Conservation (phyloP, 2,797 vertebrate species). For the Notolepis coatsorum region DNA sequence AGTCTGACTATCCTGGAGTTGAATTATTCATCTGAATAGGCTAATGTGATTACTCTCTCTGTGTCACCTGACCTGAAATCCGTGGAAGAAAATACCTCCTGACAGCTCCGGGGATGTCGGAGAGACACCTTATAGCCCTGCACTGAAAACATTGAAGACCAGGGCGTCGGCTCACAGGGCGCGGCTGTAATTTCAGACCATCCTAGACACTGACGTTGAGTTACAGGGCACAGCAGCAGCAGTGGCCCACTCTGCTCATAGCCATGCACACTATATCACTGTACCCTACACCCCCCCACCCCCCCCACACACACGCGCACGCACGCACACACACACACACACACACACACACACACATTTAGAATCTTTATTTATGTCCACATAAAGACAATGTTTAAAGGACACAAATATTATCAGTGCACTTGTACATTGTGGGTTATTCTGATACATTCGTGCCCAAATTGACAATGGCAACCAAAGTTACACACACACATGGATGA, state of each 20-base stretch:
- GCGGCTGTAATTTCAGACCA: conserved; percentile 41
- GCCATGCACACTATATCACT: not conserved
- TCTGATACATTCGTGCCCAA: too few relatives aligned
- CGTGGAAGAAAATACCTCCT: conserved; percentile 2
- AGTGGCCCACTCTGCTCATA: not conserved
- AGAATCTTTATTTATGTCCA: too few relatives aligned
- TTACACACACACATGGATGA: too few relatives aligned
- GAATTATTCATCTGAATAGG: conserved; percentile 46
- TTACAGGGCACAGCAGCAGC: conserved; percentile 12
- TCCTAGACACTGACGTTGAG: conserved; percentile 21
- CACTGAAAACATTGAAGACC: not conserved
- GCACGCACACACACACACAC: not conserved
- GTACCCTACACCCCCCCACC: not conserved
- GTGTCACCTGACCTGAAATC: conserved; percentile 25
- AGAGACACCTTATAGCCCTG: not conserved
- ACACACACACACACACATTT: not conserved
- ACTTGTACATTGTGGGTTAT: too few relatives aligned
- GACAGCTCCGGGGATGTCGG: not conserved
- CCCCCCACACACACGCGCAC: not conserved
- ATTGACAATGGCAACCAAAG: too few relatives aligned
- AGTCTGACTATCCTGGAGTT: conserved; percentile 12
- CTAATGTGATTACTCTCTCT: conserved; percentile 38
- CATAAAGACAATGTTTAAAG: too few relatives aligned
- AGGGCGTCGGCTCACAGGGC: conserved; percentile 3
- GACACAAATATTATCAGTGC: too few relatives aligned